phyloP scores from a whole-genome alignment of 35 echinoderm and acorn worm genomes.

The Apostichopus parvimensis region DNA sequence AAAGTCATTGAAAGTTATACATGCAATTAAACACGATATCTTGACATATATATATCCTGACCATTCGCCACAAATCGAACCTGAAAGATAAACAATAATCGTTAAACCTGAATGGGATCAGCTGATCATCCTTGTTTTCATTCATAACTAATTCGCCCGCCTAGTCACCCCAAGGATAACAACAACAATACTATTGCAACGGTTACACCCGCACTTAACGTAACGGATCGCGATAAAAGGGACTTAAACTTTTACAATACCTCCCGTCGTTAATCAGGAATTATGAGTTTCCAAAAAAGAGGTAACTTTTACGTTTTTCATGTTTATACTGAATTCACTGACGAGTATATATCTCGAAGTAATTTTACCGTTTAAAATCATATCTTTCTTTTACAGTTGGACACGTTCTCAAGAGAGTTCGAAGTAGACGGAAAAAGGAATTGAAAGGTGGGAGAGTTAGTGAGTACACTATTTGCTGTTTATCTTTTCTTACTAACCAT shows the following conservation, averaged over 20 bases:
- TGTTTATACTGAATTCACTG: too few relatives aligned
- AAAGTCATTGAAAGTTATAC: too few relatives aligned
- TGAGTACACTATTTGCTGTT: conserved; percentile 49
- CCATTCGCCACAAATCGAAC: too few relatives aligned
- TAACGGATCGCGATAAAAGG: too few relatives aligned
- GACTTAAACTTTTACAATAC: too few relatives aligned
- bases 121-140: background rate
- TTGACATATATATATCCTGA: too few relatives aligned
- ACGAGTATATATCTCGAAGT: background rate
- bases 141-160: background rate
- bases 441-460: conserved; percentile 56
- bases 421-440: conserved; percentile 37
- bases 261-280: background rate
- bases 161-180: too few relatives aligned
- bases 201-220: too few relatives aligned
- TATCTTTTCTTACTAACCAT: background rate
- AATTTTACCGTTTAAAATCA: background rate
- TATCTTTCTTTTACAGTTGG: conserved; percentile 45
- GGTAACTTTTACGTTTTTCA: background rate
- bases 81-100: too few relatives aligned
- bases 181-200: too few relatives aligned
- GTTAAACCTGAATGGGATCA: background rate
- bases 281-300: conserved; percentile 49
- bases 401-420: conserved; percentile 48
- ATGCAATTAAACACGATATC: too few relatives aligned